Base-by-base conservation (phyloP, 2,888 invertebrate species). In the Polyommatus iphigenia region DNA sequence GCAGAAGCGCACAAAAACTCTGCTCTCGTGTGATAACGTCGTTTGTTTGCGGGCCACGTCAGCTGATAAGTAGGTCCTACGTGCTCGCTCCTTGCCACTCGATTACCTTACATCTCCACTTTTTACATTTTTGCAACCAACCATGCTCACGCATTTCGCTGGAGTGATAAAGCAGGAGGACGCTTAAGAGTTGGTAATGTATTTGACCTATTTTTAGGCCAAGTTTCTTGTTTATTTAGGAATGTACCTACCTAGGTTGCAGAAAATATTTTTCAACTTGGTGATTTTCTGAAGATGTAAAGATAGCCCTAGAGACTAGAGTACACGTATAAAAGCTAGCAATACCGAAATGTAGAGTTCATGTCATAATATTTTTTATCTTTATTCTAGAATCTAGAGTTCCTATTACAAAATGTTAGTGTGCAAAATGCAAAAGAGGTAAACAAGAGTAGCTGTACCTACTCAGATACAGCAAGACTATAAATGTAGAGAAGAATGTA, bases 1-100 rank as follows among this genome's bases (percentile, higher is more conserved):
- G 67, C 67, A 67, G 67, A 67, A 20, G 46, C 41, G 46, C 46
- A 73, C 41, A 73, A 73, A 41, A 73, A 46, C 73, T 24, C 1
- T 46, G 2, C 20, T 13, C 15, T 50, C 50, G 62, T 41, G 71
- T 77, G 77, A 81, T 79, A 80, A 79, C 78, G 79, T 57, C 67
- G 76, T 81, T 80, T 73, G 81, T 78, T 79, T 80, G 81, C 81
- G 76, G 59, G 84, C 83, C 88, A 82, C 85, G 84, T 87, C 89
- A 89, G 89, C 87, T 91, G 91, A 92, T 91, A 91, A 90, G 91
- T 90, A 85, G 88, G 83, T 80, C 82, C 84, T 85, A 90, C 89
- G 90, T 90, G 91, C 83, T 81, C 83, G 83, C 82, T 86, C 88
- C 89, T 82, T 80, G 80, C 81, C 80, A 80, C 81, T 81, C 80